Conservation (phyloP, 1,140 invertebrate species). For the Subanguina moxae region DNA sequence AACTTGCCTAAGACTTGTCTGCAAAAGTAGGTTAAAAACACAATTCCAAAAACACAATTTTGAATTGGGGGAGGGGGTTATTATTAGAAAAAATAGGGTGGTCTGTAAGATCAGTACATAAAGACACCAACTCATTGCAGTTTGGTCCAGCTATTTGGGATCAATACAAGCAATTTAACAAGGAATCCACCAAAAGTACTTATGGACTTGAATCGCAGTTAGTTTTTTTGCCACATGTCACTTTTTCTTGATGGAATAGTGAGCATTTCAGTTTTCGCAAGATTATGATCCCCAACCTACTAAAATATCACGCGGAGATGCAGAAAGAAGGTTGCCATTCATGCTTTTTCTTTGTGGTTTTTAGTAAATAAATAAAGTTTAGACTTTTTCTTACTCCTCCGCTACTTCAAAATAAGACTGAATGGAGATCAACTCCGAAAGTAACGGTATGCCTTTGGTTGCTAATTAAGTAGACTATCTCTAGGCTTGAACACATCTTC, state of each 20-base stretch:
- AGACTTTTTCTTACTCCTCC: not conserved
- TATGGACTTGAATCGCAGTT: not conserved
- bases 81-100: not conserved
- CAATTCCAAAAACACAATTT: not conserved
- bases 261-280: conserved; percentile 1
- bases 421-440: not conserved
- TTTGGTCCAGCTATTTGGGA: not conserved
- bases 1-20: too few species aligned
- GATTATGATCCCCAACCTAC: not conserved
- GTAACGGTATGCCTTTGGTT: not conserved
- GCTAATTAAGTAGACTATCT: not conserved
- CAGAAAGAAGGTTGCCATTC: too few species aligned
- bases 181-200: not conserved
- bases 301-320: not conserved
- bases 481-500: not conserved
- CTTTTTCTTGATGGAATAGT: not conserved
- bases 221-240: not conserved
- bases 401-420: not conserved
- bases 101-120: not conserved
- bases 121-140: not conserved
- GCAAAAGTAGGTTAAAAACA: not conserved
- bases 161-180: not conserved
- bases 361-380: too few species aligned
- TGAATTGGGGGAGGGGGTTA: not conserved
- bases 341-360: too few species aligned